A percentile compares a stretch with the other conserved stretches of the same genome.
Conservation (phyloP, 2,888 invertebrate species). For the Drosophila birchii region DNA sequence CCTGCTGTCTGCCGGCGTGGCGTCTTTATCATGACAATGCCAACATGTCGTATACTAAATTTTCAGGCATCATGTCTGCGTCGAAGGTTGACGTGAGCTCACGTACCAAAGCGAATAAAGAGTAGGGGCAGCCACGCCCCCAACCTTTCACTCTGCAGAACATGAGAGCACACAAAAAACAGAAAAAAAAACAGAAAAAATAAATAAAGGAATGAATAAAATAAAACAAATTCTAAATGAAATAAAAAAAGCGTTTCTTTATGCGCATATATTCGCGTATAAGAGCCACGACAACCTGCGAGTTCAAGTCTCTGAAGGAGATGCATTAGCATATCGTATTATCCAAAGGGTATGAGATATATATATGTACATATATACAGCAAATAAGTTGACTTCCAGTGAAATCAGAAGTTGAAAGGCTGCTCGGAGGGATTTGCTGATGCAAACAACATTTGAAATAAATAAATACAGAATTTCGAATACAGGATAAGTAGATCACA, state of each 20-base stretch:
- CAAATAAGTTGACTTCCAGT: conserved; percentile 13
- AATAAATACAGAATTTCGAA: neutral
- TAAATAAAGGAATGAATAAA: conserved; percentile 21
- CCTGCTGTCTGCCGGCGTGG: conserved; percentile 8
- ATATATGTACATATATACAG: neutral
- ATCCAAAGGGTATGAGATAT: conserved; percentile 9
- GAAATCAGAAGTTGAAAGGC: neutral
- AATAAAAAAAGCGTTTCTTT: conserved; percentile 20
- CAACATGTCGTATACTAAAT: conserved; percentile 74
- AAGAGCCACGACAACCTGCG: conserved; percentile 3
- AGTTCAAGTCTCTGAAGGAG: conserved; percentile 18
- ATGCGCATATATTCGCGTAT: conserved; percentile 28
- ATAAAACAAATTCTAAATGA: conserved; percentile 44
- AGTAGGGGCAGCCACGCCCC: conserved; percentile 19
- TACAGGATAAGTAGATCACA: neutral
- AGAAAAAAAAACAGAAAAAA: neutral
- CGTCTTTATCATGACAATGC: conserved; percentile 54
- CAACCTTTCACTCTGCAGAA: neutral
- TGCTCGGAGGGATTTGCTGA: neutral
- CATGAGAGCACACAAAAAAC: neutral
- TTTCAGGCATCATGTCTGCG: conserved; percentile 57
- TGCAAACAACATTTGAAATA: neutral
- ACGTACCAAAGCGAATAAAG: conserved; percentile 53
- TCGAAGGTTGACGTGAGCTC: conserved; percentile 67
- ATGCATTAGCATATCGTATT: conserved; percentile 39